Base-by-base conservation (phyloP, 2,113 vertebrate genomes). In the Tapirus terrestris region DNA sequence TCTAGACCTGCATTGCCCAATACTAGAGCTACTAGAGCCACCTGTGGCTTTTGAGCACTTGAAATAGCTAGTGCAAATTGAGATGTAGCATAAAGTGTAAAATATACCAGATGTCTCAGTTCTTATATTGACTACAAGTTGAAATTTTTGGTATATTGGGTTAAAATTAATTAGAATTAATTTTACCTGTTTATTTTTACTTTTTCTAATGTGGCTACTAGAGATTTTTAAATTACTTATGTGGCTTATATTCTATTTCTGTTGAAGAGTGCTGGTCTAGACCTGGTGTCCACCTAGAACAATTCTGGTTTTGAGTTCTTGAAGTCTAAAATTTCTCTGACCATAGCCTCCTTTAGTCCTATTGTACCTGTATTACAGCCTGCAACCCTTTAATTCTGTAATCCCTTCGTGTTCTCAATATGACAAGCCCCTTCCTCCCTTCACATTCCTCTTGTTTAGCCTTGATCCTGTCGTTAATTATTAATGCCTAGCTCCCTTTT, bases 81-180 rank as follows among this genome's bases (percentile, higher is more conserved):
- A 80, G 23, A 16, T 80, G 13, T 75, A n/a, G 11, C 45, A 1
- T 63, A 23, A 86, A 63, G 33, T 63, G 36, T 86, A 58, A 80
- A 85, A 72, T 31, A 43, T 9, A 73, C 79, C 39, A 83, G 8
- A 23, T 61, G 23, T 82, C 53, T 92, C 8, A 12, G 39, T 73
- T 61, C 73, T 60, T 70, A 72, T 75, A 79, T n/a, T 87, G 73
- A 45, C 33, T 60, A 4, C 36, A 31, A 20, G 31, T 70, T 80
- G 75, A 94, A 94, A 88, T 31, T 88, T 36, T 67, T 21, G 17
- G 7, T 80, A 61, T 94, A 79, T 68, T 86, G 36, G 13, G 10
- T 93, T 77, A 93, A 85, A n/a, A n/a, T n/a, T n/a, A n/a, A n/a
- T n/a, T 70, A n/a, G 53, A 79, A 86, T 86, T 86, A 36, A 91